Percentiles rank a stretch among this genome's conserved stretches.
These are phyloP conservation scores for Diadumene lineata DNA, from an alignment of 92 coral and sea anemone genomes.

Conservation along the genomic window DNA sequence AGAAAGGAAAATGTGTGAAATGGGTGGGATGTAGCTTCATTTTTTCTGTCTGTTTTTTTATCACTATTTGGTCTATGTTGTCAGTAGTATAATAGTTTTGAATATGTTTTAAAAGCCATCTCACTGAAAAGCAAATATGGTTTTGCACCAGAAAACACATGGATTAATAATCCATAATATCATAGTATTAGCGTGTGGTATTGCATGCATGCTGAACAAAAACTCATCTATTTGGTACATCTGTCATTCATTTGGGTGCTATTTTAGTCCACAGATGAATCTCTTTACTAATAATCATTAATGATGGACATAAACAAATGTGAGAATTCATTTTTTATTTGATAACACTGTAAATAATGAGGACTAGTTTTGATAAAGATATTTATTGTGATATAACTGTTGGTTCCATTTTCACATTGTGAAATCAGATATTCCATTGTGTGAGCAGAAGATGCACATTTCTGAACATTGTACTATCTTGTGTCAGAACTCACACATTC, in stretches of 20 bases:
- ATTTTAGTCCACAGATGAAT: background rate
- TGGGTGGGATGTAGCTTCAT: too few species aligned
- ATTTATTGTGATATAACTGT: conserved; percentile 11
- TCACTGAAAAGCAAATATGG: too few species aligned
- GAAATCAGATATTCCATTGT: background rate
- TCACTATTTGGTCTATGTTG: too few species aligned
- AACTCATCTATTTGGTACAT: too few species aligned
- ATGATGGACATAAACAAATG: background rate
- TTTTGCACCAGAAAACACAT: too few species aligned
- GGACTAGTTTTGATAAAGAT: conserved; percentile 14
- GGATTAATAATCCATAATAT: too few species aligned
- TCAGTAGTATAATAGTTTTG: too few species aligned
- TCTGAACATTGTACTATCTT: background rate
- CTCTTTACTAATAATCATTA: background rate
- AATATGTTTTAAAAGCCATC: too few species aligned
- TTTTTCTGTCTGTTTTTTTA: too few species aligned
- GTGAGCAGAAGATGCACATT: background rate
- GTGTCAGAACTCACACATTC: background rate
- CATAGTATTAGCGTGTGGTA: too few species aligned
- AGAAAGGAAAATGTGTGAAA: too few species aligned
- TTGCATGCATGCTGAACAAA: too few species aligned
- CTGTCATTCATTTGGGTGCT: background rate
- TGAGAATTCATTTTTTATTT: background rate
- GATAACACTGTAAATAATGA: conserved; percentile 10
- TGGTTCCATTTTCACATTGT: background rate